Percentiles rank a stretch among this genome's conserved stretches.
Evolutionary conservation across 2,113 vertebrate genomes (phyloP).

Genomic region (Chitala chitala): DNA sequence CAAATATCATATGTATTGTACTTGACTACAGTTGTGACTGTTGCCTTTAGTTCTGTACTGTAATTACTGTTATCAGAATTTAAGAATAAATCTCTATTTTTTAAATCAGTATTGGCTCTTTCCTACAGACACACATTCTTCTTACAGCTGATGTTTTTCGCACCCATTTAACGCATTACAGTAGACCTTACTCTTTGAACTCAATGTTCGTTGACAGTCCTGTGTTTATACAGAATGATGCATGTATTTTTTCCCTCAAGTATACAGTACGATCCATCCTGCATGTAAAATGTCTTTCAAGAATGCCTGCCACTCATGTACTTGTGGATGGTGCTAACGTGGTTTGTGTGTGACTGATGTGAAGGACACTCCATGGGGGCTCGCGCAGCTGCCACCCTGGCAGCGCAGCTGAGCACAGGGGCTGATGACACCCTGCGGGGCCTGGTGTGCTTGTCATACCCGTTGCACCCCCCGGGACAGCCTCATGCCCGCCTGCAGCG

Average conservation of each 20-base stretch:
- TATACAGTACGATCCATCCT: neutral
- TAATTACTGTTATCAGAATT: no score
- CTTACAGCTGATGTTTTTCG: no score
- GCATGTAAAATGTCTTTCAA: neutral
- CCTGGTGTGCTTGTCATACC: constrained; percentile 84
- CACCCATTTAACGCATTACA: no score
- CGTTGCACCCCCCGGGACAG: constrained; percentile 77
- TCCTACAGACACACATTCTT: no score
- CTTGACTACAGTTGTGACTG: neutral
- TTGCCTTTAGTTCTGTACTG: neutral
- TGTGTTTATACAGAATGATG: no score
- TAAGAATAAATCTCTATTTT: no score
- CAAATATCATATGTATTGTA: no score
- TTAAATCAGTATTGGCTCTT: no score
- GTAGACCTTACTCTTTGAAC: no score
- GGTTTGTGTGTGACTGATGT: neutral
- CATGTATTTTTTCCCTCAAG: no score
- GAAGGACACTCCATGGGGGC: constrained; percentile 89
- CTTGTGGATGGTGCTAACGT: no score
- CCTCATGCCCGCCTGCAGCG: constrained; percentile 65
- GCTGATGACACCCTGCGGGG: constrained; percentile 64
- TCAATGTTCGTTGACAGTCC: no score
- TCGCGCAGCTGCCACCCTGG: constrained; percentile 74
- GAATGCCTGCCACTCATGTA: neutral
- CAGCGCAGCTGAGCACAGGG: constrained; percentile 40